phyloP scores from a whole-genome alignment of 2,888 invertebrate species.

The Caradrina clavipalpis region DNA sequence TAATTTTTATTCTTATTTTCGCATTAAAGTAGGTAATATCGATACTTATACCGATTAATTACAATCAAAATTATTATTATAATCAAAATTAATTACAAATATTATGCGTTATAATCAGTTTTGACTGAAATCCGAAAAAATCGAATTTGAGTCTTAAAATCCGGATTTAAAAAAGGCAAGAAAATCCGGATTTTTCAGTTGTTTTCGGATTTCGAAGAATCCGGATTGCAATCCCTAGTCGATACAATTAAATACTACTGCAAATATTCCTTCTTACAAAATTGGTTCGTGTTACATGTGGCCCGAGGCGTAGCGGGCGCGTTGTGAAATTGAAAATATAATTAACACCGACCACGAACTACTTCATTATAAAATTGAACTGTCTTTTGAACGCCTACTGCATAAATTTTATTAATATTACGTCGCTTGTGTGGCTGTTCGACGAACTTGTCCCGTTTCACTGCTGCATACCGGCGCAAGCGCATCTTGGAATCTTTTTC shows the following conservation, averaged over 20 bases:
- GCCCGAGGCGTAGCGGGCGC: constrained; percentile 74
- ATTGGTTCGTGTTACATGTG: constrained; percentile 71
- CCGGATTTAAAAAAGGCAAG: too few relatives aligned
- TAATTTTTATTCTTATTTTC: too few relatives aligned
- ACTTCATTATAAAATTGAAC: constrained; percentile 84
- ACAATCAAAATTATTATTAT: too few relatives aligned
- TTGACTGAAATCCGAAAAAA: too few relatives aligned
- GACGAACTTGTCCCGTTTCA: constrained; percentile 57
- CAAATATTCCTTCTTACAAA: constrained; percentile 74
- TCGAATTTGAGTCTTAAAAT: too few relatives aligned
- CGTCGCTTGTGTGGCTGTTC: constrained; percentile 45
- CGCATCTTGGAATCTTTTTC: constrained; percentile 23
- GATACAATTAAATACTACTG: constrained; percentile 67
- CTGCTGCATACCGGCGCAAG: constrained; percentile 25
- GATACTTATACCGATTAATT: too few relatives aligned
- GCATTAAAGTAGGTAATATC: too few relatives aligned
- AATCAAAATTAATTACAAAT: too few relatives aligned
- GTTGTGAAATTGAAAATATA: constrained; percentile 87
- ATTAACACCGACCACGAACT: constrained; percentile 80
- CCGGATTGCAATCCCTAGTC: too few relatives aligned
- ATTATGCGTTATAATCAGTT: too few relatives aligned
- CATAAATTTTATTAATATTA: constrained; percentile 71
- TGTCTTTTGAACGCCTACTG: constrained; percentile 80
- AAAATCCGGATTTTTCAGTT: too few relatives aligned
- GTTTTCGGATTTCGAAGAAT: too few relatives aligned